Evolutionary conservation across 2,888 invertebrate species (phyloP).

Genomic region (Drosophila neotestacea): DNA sequence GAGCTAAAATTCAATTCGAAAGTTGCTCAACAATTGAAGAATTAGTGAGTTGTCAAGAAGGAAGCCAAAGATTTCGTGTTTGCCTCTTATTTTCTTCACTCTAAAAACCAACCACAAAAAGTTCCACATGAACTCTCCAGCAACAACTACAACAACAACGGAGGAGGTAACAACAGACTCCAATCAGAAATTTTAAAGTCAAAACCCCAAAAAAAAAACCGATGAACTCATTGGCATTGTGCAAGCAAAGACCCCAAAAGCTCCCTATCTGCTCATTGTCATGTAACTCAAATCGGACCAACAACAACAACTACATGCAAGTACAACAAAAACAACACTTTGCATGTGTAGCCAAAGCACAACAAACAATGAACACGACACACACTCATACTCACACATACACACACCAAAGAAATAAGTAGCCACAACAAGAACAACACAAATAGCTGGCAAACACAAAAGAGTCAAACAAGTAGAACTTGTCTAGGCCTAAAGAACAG

Average conservation of each 20-base stretch:
- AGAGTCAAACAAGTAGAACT: constrained; percentile 74
- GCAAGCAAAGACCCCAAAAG: constrained; percentile 42
- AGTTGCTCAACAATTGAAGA: constrained; percentile 56
- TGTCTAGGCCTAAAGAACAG: constrained; percentile 68
- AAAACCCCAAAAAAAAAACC: constrained; percentile 30
- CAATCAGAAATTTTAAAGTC: constrained; percentile 45
- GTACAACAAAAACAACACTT: constrained; percentile 73
- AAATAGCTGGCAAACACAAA: constrained; percentile 46
- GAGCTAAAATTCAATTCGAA: constrained; percentile 44
- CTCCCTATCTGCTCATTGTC: constrained; percentile 68
- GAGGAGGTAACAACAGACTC: constrained; percentile 19
- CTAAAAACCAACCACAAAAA: constrained; percentile 22
- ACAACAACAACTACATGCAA: constrained; percentile 36
- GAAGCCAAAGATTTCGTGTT: constrained; percentile 45
- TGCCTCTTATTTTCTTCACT: constrained; percentile 12
- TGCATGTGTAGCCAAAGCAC: constrained; percentile 65
- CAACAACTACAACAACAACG: constrained; percentile 22
- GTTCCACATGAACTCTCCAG: constrained; percentile 14
- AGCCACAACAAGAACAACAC: constrained; percentile 56
- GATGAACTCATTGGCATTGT: constrained; percentile 71
- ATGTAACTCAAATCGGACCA: constrained; percentile 68
- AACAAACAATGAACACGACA: constrained; percentile 55
- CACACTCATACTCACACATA: constrained; percentile 30
- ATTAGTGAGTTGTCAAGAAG: constrained; percentile 60
- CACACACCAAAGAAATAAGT: constrained; percentile 24